phyloP scores from a whole-genome alignment of 1,140 invertebrate genomes.

The Ganaspis sp. region DNA sequence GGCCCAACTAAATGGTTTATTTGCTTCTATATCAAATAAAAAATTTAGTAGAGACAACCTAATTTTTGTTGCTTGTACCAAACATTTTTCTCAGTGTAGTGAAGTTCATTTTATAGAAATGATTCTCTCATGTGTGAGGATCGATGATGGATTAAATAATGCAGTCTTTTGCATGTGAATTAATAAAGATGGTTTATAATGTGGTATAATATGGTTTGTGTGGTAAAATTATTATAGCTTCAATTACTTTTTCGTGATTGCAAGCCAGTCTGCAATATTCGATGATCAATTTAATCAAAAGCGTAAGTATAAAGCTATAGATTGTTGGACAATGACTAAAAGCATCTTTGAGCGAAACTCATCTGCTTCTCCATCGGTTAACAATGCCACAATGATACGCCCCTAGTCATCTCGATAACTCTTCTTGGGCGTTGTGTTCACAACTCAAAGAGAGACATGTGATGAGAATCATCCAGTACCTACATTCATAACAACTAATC shows the following conservation, averaged over 20 bases:
- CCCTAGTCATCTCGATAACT: conserved; percentile 32
- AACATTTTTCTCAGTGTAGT: too few species aligned
- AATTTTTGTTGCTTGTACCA: too few species aligned
- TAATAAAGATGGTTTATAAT: too few species aligned
- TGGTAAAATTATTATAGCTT: neutral
- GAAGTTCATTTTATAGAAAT: too few species aligned
- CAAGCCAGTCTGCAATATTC: neutral
- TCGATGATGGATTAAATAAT: too few species aligned
- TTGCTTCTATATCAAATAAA: too few species aligned
- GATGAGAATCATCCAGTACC: neutral
- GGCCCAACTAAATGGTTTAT: too few species aligned
- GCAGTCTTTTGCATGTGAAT: too few species aligned
- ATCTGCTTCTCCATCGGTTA: conserved; percentile 54
- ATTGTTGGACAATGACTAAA: conserved; percentile 59
- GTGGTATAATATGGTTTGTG: too few species aligned
- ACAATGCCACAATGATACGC: conserved; percentile 62
- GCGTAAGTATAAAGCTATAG: neutral
- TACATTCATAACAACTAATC: conserved; percentile 17
- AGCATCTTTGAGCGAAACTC: conserved; percentile 63
- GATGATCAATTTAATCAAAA: conserved; percentile 10
- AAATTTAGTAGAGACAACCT: too few species aligned
- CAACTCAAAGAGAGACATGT: neutral
- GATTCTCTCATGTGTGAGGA: too few species aligned
- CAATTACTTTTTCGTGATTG: neutral
- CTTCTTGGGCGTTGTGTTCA: conserved; percentile 22